phyloP scores from a whole-genome alignment of 2,888 invertebrate species.

The Cheilosia scutellata region DNA sequence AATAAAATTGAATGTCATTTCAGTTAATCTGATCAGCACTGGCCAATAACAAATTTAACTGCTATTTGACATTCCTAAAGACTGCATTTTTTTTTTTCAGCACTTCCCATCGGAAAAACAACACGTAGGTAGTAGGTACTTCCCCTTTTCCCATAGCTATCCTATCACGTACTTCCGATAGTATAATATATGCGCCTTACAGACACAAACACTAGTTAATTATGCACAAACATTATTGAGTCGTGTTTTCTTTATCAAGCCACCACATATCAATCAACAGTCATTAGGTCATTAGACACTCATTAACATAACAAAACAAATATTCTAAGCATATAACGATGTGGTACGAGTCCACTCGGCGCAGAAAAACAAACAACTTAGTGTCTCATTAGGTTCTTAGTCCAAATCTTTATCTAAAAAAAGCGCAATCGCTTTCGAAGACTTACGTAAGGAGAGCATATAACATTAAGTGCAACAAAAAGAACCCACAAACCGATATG shows the following conservation, averaged over 20 bases:
- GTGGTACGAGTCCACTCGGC: neutral
- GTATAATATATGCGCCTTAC: neutral
- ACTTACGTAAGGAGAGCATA: constrained; percentile 57
- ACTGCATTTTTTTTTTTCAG: neutral
- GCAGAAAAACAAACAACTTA: constrained; percentile 35
- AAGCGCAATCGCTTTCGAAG: constrained; percentile 44
- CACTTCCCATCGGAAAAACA: constrained; percentile 3
- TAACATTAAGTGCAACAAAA: constrained; percentile 27
- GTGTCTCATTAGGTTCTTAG: constrained; percentile 51
- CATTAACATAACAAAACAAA: constrained; percentile 57
- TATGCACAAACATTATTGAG: constrained; percentile 3
- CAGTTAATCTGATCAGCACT: no score
- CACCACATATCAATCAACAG: constrained; percentile 67
- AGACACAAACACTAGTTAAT: constrained; percentile 11
- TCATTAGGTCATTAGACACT: constrained; percentile 68
- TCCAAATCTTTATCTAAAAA: constrained; percentile 56
- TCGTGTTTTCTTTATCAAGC: constrained; percentile 11
- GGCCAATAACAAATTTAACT: no score
- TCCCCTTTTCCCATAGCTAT: constrained; percentile 2
- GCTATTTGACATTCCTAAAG: neutral
- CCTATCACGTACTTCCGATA: constrained; percentile 32
- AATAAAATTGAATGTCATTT: no score
- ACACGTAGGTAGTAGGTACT: neutral
- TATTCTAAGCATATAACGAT: constrained; percentile 10
- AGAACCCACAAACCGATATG: constrained; percentile 40